Evolutionary conservation across 2,797 vertebrate species (phyloP), one percentile per base, ranked within the genome.

Genomic region (Cygnus olor): DNA sequence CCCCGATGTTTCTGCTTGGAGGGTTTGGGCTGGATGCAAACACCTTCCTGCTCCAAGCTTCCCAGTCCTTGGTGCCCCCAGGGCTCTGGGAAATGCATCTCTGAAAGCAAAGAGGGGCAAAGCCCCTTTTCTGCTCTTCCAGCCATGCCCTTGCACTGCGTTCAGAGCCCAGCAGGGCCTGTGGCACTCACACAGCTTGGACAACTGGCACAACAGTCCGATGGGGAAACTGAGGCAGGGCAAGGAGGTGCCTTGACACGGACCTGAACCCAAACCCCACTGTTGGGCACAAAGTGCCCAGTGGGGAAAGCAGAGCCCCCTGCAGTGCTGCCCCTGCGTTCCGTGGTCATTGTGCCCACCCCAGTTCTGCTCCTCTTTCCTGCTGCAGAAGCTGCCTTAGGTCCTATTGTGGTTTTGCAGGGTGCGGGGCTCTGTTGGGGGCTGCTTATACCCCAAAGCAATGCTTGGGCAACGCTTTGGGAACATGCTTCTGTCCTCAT

Each of bases 221-320:
- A 22, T 2, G 44, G 69, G 40, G 71, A 89, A 93, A 87, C 51
- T 21, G 86, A 95, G 81, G 80, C 73, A 65, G 45, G 36, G 22
- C 25, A 36, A 56, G 40, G 40, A 2, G 0, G 32, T 34, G 36
- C 36, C 57, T 45, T 19, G 68, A 22, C 3, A 9, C 3, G 27
- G 47, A 24, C 44, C 68, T 30, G 8, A 81, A 56, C 25, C 34
- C 0, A 5, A 81, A 56, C 25, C 38, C 0, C 4, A 30, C 61
- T 25, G 12, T 17, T 5, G 40, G 38, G 17, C 38, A 42, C 28
- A 14, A 25, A 20, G 27, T 21, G 18, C 61, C 40, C 61, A 14
- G 61, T 13, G 12, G 27, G 38, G 38, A 38, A 36, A 53, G 30
- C 63, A 44, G 30, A 32, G 28, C 28, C 30, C 6, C 28, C 40